Evolutionary conservation across 2,888 invertebrate species (phyloP).

Genomic region (Dasysyrphus tricinctus): DNA sequence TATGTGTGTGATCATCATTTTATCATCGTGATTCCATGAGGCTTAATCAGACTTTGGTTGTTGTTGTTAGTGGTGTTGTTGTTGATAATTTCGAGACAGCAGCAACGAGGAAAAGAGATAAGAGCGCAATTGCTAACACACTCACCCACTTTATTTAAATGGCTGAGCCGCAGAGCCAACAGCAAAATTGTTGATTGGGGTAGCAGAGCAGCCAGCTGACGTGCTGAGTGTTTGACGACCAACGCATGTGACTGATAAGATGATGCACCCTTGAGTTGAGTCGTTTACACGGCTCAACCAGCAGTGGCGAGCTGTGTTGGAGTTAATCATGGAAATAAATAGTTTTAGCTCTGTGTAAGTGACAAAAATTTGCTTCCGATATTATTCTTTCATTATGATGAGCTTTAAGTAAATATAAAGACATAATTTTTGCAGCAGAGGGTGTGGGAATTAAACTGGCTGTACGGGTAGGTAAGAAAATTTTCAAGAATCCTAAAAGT

Average conservation of each 20-base stretch:
- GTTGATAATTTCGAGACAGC: slow-evolving; percentile 35
- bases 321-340: neutral
- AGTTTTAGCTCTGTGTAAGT: neutral
- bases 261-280: slow-evolving; percentile 58
- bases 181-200: slow-evolving; percentile 36
- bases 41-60: slow-evolving; percentile 56
- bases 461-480: no score
- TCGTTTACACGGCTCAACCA: slow-evolving; percentile 9
- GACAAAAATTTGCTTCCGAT: slow-evolving; percentile 27
- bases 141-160: slow-evolving; percentile 63
- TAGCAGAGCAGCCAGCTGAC: slow-evolving; percentile 47
- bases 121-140: slow-evolving; percentile 68
- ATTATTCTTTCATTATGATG: neutral
- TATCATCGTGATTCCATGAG: slow-evolving; percentile 18
- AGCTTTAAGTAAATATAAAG: neutral
- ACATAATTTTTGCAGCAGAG: neutral
- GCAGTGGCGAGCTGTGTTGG: neutral
- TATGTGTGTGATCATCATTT: slow-evolving; percentile 40
- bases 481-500: no score
- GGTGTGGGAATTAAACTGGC: no score
- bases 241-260: slow-evolving; percentile 17
- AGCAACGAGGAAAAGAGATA: slow-evolving; percentile 41
- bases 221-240: slow-evolving; percentile 23
- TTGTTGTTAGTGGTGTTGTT: slow-evolving; percentile 47
- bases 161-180: slow-evolving; percentile 38